These are phyloP conservation scores for Drosophila arawakana DNA, from an alignment of 1,140 invertebrate genomes.

Conservation along the genomic window DNA sequence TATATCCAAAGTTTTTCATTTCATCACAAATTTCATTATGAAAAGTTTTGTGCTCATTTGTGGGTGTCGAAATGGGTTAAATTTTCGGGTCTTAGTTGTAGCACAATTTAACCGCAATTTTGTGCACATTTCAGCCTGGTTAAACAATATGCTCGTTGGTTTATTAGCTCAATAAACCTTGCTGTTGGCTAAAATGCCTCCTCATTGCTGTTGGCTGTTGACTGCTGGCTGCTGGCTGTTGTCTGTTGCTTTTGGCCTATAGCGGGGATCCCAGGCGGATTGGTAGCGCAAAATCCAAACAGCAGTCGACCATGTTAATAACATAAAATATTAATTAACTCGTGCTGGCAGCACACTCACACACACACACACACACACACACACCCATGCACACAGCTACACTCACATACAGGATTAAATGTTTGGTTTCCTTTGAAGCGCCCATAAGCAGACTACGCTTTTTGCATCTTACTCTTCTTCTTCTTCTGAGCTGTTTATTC, in stretches of 20 bases:
- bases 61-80: slow-evolving; percentile 26
- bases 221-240: neutral
- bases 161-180: slow-evolving; percentile 72
- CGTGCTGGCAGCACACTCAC: slow-evolving; percentile 31
- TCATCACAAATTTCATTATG: slow-evolving; percentile 45
- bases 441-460: slow-evolving; percentile 49
- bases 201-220: slow-evolving; percentile 1
- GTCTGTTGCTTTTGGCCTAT: slow-evolving; percentile 19
- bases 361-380: slow-evolving; percentile 14
- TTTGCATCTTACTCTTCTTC: slow-evolving; percentile 48
- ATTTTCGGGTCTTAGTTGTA: slow-evolving; percentile 21
- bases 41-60: slow-evolving; percentile 37
- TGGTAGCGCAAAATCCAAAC: slow-evolving; percentile 32
- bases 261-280: slow-evolving; percentile 11
- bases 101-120: slow-evolving; percentile 63
- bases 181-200: neutral
- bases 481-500: slow-evolving; percentile 22
- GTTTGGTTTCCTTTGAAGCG: slow-evolving; percentile 19
- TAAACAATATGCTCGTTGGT: slow-evolving; percentile 66
- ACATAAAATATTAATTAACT: slow-evolving; percentile 82
- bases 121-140: slow-evolving; percentile 69
- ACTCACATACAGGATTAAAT: slow-evolving; percentile 22
- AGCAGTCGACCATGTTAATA: slow-evolving; percentile 66
- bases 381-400: neutral
- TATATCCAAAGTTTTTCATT: slow-evolving; percentile 34